These are phyloP conservation scores for Plectrocnemia conspersa DNA, from an alignment of 1,140 invertebrate genomes.

Conservation along the genomic window DNA sequence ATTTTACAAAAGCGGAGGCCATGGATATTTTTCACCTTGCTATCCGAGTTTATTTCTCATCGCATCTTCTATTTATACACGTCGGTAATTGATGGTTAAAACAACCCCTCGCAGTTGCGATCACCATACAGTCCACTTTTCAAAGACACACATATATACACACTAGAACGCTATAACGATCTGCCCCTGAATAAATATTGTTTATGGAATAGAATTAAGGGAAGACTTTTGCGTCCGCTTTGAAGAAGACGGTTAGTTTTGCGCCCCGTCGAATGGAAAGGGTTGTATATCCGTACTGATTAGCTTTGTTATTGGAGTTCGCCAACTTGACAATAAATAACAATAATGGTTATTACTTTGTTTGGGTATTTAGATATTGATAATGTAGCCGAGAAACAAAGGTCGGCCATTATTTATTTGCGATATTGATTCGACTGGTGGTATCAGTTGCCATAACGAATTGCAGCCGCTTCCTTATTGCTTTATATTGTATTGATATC, in stretches of 20 bases:
- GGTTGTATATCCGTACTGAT: constrained; percentile 21
- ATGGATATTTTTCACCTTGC: constrained; percentile 5
- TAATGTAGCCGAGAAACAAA: constrained; percentile 11
- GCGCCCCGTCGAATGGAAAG: background rate
- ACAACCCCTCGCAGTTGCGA: background rate
- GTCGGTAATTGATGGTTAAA: constrained; percentile 29
- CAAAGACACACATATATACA: background rate
- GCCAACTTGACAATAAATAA: constrained; percentile 23
- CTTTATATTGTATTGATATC: no score
- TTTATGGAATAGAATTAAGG: constrained; percentile 19
- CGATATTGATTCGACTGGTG: constrained; percentile 13
- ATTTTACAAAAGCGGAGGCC: constrained; percentile 11
- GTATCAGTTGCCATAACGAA: no score
- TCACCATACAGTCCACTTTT: background rate
- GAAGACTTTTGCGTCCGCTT: constrained; percentile 7
- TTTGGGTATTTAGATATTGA: constrained; percentile 24
- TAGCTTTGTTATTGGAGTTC: constrained; percentile 27
- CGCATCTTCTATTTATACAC: constrained; percentile 33
- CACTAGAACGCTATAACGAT: background rate
- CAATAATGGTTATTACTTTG: constrained; percentile 23
- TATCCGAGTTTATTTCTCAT: constrained; percentile 23
- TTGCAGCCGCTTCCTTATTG: no score
- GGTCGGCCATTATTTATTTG: constrained; percentile 19
- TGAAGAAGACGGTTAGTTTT: constrained; percentile 4
- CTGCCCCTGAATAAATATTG: background rate